Evolutionary conservation across 2,888 invertebrate species (phyloP).

Genomic region (Tortricodes alternella): DNA sequence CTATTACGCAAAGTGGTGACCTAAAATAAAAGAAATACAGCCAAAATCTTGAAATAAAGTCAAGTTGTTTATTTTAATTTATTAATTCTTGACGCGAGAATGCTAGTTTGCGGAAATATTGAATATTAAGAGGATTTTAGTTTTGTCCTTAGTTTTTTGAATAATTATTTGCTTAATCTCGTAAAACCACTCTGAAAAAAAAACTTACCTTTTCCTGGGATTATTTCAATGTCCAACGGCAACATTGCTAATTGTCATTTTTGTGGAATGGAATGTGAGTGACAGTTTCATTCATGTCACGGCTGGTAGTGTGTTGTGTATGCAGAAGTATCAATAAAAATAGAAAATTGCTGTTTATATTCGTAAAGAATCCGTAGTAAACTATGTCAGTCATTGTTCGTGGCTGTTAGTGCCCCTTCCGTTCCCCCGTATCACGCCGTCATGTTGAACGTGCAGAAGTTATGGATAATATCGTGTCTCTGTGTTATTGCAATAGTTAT

Average conservation of each 20-base stretch:
- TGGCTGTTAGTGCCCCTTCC: slow-evolving; percentile 53
- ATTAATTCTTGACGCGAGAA: no score
- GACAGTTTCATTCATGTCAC: slow-evolving; percentile 28
- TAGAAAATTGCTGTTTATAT: slow-evolving; percentile 56
- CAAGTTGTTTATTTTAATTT: no score
- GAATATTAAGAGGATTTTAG: no score
- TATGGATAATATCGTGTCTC: slow-evolving; percentile 72
- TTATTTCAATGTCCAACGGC: neutral
- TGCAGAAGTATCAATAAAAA: slow-evolving; percentile 48
- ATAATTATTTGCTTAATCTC: no score
- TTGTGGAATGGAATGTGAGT: slow-evolving; percentile 15
- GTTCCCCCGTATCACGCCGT: slow-evolving; percentile 47
- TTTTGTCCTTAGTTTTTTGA: no score
- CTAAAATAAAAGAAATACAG: no score
- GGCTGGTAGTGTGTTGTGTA: slow-evolving; percentile 22
- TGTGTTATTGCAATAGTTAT: slow-evolving; percentile 71
- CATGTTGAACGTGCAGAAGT: slow-evolving; percentile 76
- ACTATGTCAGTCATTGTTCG: slow-evolving; percentile 51
- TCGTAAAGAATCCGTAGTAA: slow-evolving; percentile 61
- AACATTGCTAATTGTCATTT: slow-evolving; percentile 26
- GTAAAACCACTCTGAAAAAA: no score
- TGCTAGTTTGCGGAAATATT: no score
- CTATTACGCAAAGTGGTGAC: no score
- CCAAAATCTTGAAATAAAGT: no score
- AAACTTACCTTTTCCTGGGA: no score